phyloP scores from a whole-genome alignment of 1,140 invertebrate genomes.

The Aricia agestis region DNA sequence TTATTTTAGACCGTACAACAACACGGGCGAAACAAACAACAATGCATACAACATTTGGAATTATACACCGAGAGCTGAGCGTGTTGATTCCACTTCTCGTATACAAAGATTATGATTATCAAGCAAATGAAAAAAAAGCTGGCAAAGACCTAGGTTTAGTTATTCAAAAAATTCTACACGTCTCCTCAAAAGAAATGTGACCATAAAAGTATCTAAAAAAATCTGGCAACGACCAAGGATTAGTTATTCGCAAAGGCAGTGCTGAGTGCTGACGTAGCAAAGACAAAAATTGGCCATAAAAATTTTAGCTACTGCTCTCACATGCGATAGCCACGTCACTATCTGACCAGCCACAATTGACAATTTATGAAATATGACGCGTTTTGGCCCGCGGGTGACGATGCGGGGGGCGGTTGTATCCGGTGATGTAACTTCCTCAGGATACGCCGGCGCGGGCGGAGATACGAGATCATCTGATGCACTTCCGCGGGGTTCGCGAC shows the following conservation, averaged over 20 bases:
- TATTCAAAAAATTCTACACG: too few species aligned
- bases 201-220: too few species aligned
- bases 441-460: conserved; percentile 57
- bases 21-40: conserved; percentile 1
- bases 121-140: too few species aligned
- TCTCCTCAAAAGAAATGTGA: too few species aligned
- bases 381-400: conserved; percentile 41
- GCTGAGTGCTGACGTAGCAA: too few species aligned
- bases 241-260: too few species aligned
- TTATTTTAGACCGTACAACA: conserved; percentile 35
- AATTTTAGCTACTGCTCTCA: neutral
- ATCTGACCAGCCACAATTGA: neutral
- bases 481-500: conserved; percentile 50
- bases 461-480: conserved; percentile 56
- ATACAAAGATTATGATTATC: neutral
- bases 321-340: neutral
- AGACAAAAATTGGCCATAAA: too few species aligned
- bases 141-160: too few species aligned
- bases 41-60: neutral
- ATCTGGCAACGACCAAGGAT: too few species aligned
- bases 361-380: conserved; percentile 18
- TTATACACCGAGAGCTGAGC: neutral
- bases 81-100: neutral
- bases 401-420: conserved; percentile 69
- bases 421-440: conserved; percentile 67